phyloP scores from a whole-genome alignment of 2,113 vertebrate species.

The Trematomus loennbergii region DNA sequence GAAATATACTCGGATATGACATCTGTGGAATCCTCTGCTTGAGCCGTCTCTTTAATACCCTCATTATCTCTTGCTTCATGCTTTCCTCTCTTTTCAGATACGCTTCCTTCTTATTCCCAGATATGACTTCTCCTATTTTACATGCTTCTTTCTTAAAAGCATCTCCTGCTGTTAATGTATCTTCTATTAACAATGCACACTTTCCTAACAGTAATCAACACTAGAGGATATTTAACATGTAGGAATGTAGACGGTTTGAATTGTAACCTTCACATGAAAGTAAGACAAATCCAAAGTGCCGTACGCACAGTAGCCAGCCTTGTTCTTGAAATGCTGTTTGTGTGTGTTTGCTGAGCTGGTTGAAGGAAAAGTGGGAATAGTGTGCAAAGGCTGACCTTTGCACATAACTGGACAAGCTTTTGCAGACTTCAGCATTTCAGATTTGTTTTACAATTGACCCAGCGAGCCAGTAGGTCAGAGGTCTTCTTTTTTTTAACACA shows the following conservation, averaged over 20 bases:
- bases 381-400: background rate
- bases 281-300: background rate
- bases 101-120: background rate
- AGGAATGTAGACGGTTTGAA: background rate
- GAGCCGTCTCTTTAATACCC: slow-evolving; percentile 13
- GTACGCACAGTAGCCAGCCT: background rate
- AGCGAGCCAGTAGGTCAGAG: background rate
- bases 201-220: background rate
- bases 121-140: background rate
- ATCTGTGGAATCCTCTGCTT: slow-evolving; percentile 28
- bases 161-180: background rate
- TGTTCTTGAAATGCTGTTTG: slow-evolving; percentile 5
- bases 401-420: slow-evolving; percentile 5
- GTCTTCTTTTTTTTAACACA: background rate
- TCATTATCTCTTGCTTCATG: background rate
- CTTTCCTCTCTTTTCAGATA: slow-evolving; percentile 7
- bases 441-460: slow-evolving; percentile 20
- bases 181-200: background rate
- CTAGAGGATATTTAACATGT: slow-evolving; percentile 1
- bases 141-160: background rate
- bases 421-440: slow-evolving; percentile 5
- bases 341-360: slow-evolving; percentile 14
- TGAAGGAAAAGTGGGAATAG: background rate
- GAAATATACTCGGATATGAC: slow-evolving; percentile 38
- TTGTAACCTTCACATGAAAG: background rate